Conservation (phyloP, 2,797 vertebrate species). For the Eulemur mongoz region DNA sequence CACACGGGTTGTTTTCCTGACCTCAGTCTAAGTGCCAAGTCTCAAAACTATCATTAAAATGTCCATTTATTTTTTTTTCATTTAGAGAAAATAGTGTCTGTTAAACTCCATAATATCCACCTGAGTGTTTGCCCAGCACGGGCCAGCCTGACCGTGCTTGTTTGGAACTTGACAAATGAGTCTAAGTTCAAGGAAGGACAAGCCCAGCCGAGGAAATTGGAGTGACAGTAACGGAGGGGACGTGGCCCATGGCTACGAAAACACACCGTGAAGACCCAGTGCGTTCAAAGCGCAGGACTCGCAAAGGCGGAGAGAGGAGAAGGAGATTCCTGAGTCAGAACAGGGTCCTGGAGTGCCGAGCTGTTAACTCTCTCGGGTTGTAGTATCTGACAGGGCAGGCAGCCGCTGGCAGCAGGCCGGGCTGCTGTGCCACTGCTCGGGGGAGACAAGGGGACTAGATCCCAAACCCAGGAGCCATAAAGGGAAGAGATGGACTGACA, state of each 20-base stretch:
- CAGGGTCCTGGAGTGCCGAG: background rate
- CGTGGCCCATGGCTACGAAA: background rate
- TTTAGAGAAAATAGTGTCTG: conserved; percentile 49
- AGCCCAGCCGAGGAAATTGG: background rate
- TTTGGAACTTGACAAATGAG: background rate
- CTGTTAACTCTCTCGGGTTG: no score
- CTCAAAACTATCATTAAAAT: conserved; percentile 55
- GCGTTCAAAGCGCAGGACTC: background rate
- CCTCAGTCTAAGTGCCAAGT: conserved; percentile 34
- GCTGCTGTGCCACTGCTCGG: accelerated
- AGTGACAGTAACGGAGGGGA: background rate
- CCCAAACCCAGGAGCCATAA: background rate
- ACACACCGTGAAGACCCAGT: background rate
- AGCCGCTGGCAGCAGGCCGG: accelerated
- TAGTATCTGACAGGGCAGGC: background rate
- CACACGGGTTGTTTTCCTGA: conserved; percentile 37
- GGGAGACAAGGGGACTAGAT: background rate
- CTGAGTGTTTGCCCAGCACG: background rate
- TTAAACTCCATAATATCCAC: background rate
- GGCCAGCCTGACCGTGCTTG: background rate
- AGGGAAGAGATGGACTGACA: background rate
- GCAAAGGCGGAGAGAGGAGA: background rate
- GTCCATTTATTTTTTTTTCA: conserved; percentile 25
- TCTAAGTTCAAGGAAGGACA: background rate
- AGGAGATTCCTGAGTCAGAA: background rate